These are phyloP conservation scores for Pristionchus mayeri DNA, from an alignment of 2,888 invertebrate species.

Conservation along the genomic window DNA sequence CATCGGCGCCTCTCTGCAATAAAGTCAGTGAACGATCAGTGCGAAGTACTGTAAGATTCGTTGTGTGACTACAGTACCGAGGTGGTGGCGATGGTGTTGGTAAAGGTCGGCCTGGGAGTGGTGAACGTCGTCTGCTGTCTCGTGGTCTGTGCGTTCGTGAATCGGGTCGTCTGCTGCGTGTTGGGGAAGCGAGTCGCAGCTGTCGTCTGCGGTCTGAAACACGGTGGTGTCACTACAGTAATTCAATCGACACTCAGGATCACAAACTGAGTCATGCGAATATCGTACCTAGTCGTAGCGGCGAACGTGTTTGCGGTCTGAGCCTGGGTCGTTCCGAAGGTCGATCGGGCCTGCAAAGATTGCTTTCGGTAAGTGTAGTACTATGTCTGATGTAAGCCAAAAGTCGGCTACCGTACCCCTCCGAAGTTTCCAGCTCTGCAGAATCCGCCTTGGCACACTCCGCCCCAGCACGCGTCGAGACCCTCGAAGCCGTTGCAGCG, in stretches of 20 bases:
- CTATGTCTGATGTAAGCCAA: neutral
- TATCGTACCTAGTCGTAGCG: neutral
- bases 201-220: conserved; percentile 1
- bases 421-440: conserved; percentile 66
- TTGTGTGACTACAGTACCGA: neutral
- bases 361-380: too few species aligned
- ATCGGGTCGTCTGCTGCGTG: neutral
- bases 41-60: too few species aligned
- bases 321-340: conserved; percentile 8
- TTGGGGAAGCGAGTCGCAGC: neutral
- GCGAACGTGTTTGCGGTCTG: conserved; percentile 22
- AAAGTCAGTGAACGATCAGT: conserved; percentile 19
- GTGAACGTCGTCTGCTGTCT: neutral
- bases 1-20: conserved; percentile 36
- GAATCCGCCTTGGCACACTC: conserved; percentile 68
- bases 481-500: conserved; percentile 73
- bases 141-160: neutral
- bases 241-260: neutral
- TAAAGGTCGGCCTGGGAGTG: conserved; percentile 10
- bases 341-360: neutral
- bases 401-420: conserved; percentile 40
- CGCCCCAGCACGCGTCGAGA: conserved; percentile 69
- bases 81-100: neutral
- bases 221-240: neutral
- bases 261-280: too few species aligned